Evolutionary conservation across 23 tunicate species (phyloP), one percentile per base, ranked within the genome.

Genomic region (Styela plicata): DNA sequence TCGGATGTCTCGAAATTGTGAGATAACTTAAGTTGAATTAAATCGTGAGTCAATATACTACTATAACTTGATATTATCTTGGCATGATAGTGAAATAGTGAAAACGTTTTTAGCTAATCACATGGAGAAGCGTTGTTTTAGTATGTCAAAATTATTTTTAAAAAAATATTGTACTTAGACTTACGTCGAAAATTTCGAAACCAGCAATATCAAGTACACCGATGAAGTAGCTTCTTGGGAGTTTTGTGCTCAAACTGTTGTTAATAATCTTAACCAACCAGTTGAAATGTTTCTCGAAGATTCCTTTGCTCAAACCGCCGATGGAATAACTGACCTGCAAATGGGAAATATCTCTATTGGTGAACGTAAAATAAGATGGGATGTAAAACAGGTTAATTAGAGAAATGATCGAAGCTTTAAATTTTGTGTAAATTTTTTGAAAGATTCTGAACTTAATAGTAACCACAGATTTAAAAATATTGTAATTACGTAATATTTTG

Each of bases 161-260:
- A 61, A 61, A 61, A 61, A 61, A 61, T 19, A 21, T 61, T 19
- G 21, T 19, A 19, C 19, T 53, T 5, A 18, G 13, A 86, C 89
- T 84, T 82, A 93, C 98, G 52, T 96, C 99, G 52, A 96, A 96
- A 67, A 96, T 96, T 82, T 96, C 99, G 65, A 96, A 96, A 24
- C 99, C 99, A 83, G 99, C 99, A 87, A 96, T 96, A 90, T 96
- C 99, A 30, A 96, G 88, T 27, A 96, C 97, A 80, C 99, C 99
- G 70, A 96, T 89, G 74, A 96, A 96, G 82, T 89, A 96, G 63
- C 90, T 96, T 87, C 99, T 78, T 23, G 99, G 97, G 31, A 96
- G 85, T 36, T 87, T 96, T 64, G 99, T 87, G 83, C 90, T 83
- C 52, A 96, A 73, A 33, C 97, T 92, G 53, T 87, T 82, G 83